Evolutionary conservation across 2,888 invertebrate genomes (phyloP), one percentile per base, ranked within the genome.

Genomic region (Melangyna quadrimaculata): DNA sequence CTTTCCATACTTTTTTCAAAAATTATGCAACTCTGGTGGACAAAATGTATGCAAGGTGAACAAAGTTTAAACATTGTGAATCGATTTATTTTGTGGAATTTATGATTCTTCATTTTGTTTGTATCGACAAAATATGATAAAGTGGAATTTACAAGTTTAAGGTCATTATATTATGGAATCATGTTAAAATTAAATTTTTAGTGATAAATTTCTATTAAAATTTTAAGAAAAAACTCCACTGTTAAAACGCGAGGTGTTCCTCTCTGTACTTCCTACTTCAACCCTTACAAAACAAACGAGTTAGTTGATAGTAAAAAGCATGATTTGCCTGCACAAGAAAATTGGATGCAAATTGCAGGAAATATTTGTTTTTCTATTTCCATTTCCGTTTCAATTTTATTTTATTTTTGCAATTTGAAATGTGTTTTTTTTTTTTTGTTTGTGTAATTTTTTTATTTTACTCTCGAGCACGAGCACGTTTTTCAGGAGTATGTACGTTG

Each of bases 281-380:
- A 29, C 12, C 12, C 19, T 32, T 6, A 57, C 57, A 35, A 35
- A 19, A 57, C 6, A 22, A 59, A 59, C 59, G 22, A 59, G 57
- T 37, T 22, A 22, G 35, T 59, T 35, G 53, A 78, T 19, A 35
- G 29, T 48, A 67, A 32, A 51, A 77, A 61, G 51, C 82, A 78
- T 82, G 82, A 82, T 78, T 82, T 73, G 59, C 72, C 71, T 82
- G 82, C 82, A 82, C 83, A 74, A 74, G 78, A 78, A 83, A 83
- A 83, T 83, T 83, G 83, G 78, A 83, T 83, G 83, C 83, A 83
- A 83, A 83, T 83, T 83, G 83, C 83, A 83, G 83, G 78, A 83
- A 83, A 78, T 83, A 78, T 83, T 83, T 83, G 83, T 70, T 83
- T 74, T 78, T 74, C 70, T 73, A 73, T 83, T 78, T 83, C 74